Evolutionary conservation across 2,888 invertebrate genomes (phyloP), one percentile per base, ranked within the genome.

Genomic region (Leucophora obtusa): DNA sequence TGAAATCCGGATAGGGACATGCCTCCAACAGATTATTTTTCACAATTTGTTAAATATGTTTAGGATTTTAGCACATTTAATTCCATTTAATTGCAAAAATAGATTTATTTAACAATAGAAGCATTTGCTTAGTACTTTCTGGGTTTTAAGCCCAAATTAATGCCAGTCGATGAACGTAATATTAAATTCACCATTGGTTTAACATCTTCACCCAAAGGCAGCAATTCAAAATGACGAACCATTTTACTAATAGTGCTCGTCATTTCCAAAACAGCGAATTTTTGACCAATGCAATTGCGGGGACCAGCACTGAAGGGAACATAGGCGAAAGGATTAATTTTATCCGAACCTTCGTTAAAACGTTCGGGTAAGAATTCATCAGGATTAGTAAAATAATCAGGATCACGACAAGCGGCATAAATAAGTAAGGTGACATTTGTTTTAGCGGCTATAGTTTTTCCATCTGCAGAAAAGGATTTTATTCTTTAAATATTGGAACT

Each of bases 231-330:
- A 68, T 91, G 89, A 72, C 91, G 90, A 9, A 93, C 79, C 6
- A 93, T 81, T 83, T 91, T 91, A 1, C 92, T 91, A 4, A 93
- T 59, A 0, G 89, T 89, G 0, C 91, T 87, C 86, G 93, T 93
- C 85, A 93, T 87, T 84, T 92, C 92, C 84, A 92, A 85, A 89
- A 92, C 89, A 66, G 89, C 91, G 86, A 89, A 91, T 84, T 91
- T 91, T 86, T 91, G 91, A 62, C 87, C 88, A 72, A 87, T 84
- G 51, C 87, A 87, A 69, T 93, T 93, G 69, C 93, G 91, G 0
- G 93, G 92, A 0, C 93, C 93, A n/a, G 93, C 93, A 84, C 93
- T 93, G 74, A 94, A 94, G 0, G 93, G 92, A 7, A 93, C 87
- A 89, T 91, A 93, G 18, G 91, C 90, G 83, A 92, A 93, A 0